Percentiles rank a stretch among this genome's conserved stretches.
These are phyloP conservation scores for Pomacea canaliculata DNA, from an alignment of 2,888 invertebrate genomes.

Conservation along the genomic window DNA sequence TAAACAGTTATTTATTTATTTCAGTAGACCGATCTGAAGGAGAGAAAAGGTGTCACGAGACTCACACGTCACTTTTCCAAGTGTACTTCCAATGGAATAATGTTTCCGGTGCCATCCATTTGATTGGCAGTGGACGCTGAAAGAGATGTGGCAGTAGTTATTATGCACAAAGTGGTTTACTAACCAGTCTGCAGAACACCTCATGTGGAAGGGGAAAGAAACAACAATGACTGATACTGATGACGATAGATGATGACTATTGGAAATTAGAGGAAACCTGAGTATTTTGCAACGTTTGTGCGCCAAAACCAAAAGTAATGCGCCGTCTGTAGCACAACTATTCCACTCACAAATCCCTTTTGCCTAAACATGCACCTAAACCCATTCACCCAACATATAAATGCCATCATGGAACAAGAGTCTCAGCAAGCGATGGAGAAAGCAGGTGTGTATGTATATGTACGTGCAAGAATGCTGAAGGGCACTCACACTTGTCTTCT, in stretches of 20 bases:
- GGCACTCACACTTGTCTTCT: slow-evolving; percentile 84
- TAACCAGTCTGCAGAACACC: neutral
- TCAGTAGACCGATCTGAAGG: too few species aligned
- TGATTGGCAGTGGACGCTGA: slow-evolving; percentile 90
- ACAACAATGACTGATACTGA: slow-evolving; percentile 4
- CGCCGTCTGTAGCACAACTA: too few species aligned
- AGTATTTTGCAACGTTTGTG: too few species aligned
- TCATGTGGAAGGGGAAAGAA: neutral
- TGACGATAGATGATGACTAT: neutral
- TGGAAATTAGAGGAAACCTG: neutral
- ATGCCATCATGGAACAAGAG: too few species aligned
- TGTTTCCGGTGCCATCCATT: slow-evolving; percentile 99
- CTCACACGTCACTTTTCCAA: slow-evolving; percentile 77
- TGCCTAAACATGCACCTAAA: neutral
- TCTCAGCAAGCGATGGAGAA: too few species aligned
- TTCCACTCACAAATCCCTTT: too few species aligned
- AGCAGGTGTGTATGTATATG: too few species aligned
- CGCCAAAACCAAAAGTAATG: too few species aligned
- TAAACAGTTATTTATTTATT: too few species aligned
- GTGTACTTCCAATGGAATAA: slow-evolving; percentile 94
- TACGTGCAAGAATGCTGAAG: too few species aligned
- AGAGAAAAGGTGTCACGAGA: slow-evolving; percentile 45
- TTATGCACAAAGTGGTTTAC: neutral
- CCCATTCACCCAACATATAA: neutral
- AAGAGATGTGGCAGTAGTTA: slow-evolving; percentile 29